Evolutionary conservation across 2,113 vertebrate species (phyloP).

Genomic region (Aepyceros melampus): DNA sequence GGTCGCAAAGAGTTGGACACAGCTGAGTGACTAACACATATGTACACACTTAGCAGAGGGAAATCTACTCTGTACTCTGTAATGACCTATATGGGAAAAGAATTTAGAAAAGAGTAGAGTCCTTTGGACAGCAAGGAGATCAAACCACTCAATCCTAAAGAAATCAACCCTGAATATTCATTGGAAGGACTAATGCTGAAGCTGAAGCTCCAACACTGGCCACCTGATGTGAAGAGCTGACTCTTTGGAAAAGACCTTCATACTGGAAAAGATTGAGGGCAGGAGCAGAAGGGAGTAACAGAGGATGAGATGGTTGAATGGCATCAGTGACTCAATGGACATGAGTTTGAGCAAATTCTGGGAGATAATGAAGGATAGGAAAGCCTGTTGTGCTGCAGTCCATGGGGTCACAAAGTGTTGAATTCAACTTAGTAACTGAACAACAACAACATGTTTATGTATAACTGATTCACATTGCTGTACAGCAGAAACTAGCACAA

Average conservation of each 20-base stretch:
- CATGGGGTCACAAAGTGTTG: background rate
- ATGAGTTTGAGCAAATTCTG: background rate
- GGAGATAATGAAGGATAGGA: background rate
- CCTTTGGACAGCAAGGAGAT: background rate
- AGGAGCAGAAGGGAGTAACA: background rate
- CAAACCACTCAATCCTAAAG: background rate
- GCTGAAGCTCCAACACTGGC: background rate
- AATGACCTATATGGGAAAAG: background rate
- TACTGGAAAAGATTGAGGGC: background rate
- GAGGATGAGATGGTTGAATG: background rate
- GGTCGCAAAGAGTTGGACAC: background rate
- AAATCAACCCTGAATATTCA: background rate
- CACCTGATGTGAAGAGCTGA: background rate
- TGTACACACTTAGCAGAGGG: background rate
- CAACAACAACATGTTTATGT: background rate
- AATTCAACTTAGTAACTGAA: background rate
- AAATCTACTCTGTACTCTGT: rapidly evolving
- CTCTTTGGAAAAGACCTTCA: background rate
- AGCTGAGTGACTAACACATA: background rate
- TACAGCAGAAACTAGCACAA: background rate
- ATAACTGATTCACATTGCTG: background rate
- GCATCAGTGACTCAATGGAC: background rate
- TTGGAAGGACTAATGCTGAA: background rate
- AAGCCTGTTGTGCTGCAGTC: background rate
- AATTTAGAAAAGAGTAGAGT: background rate